A percentile compares a stretch with the other conserved stretches of the same genome.
phyloP scores from a whole-genome alignment of 1,140 invertebrate species.

The Sitobion miscanthi region DNA sequence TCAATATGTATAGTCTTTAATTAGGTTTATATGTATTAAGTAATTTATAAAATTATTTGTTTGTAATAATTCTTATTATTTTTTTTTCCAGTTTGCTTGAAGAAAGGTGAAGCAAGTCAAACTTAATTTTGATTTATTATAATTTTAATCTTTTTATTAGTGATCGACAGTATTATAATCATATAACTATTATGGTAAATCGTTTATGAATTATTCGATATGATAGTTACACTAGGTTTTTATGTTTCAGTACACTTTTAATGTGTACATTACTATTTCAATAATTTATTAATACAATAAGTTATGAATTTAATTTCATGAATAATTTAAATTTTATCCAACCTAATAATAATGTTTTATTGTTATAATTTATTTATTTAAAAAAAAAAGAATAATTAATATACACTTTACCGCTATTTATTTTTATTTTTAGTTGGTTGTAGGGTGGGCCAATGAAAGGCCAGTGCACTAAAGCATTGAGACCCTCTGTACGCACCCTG shows the following conservation, averaged over 20 bases:
- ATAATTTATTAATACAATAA: background rate
- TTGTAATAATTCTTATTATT: background rate
- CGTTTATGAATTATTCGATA: background rate
- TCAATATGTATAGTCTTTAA: background rate
- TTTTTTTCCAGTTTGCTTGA: constrained; percentile 33
- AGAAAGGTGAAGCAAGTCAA: background rate
- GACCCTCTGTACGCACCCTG: background rate
- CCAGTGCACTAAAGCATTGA: background rate
- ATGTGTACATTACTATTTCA: background rate
- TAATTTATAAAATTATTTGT: background rate
- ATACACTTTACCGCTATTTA: background rate
- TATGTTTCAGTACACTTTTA: background rate
- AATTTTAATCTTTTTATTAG: background rate
- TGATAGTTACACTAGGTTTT: background rate
- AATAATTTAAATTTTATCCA: background rate
- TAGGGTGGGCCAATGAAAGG: background rate
- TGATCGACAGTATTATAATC: constrained; percentile 39
- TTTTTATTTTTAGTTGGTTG: background rate
- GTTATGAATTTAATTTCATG: background rate
- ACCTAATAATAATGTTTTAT: background rate
- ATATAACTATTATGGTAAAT: background rate
- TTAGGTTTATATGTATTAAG: background rate
- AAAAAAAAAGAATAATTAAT: background rate
- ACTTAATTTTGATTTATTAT: background rate
- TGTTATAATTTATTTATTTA: background rate